phyloP scores from a whole-genome alignment of 2,888 invertebrate genomes.

The Euproctis similis region DNA sequence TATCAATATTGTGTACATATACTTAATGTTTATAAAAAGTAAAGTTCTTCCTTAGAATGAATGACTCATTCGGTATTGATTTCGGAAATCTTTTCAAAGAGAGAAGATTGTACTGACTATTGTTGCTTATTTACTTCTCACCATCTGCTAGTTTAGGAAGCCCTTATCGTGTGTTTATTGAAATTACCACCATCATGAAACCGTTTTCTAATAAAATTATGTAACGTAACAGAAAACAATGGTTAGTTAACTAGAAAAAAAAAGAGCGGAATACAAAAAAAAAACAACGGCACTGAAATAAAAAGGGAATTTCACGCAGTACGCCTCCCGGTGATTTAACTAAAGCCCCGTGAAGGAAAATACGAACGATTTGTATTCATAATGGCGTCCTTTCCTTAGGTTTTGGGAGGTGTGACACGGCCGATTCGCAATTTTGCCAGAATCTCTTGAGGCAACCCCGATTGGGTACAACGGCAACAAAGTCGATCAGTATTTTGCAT shows the following conservation, averaged over 20 bases:
- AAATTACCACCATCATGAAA: no score
- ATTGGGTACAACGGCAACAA: constrained; percentile 26
- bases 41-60: no score
- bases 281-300: constrained; percentile 7
- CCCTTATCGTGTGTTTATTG: no score
- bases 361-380: constrained; percentile 35
- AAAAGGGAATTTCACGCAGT: constrained; percentile 27
- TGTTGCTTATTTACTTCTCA: no score
- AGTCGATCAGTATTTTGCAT: constrained; percentile 14
- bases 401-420: constrained; percentile 30
- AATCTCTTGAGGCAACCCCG: constrained; percentile 25
- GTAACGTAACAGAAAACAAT: constrained; percentile 1
- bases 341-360: constrained; percentile 28
- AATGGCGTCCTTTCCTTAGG: constrained; percentile 30
- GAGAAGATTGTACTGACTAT: no score
- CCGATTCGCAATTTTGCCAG: constrained; percentile 25
- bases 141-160: no score
- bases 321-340: constrained; percentile 30
- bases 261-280: constrained; percentile 8
- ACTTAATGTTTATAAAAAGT: no score
- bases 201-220: constrained; percentile 1
- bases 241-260: constrained; percentile 14
- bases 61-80: no score
- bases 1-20: no score
- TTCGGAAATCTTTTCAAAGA: no score